A percentile compares a stretch with the other conserved stretches of the same genome.
phyloP scores from a whole-genome alignment of 1,140 invertebrate species.

The Panagrolaimus sp. region DNA sequence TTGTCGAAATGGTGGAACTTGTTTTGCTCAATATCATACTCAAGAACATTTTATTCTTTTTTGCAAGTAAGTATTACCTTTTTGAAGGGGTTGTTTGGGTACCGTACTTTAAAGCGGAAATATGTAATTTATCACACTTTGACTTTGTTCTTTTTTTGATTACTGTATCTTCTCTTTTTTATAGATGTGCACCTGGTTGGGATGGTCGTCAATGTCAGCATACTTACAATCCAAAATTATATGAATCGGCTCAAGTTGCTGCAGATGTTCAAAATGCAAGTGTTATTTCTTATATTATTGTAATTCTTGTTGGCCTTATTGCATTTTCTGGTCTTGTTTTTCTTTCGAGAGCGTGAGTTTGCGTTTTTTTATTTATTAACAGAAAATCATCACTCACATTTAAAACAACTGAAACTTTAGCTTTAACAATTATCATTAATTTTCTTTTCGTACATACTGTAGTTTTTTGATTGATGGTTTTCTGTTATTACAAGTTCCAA shows the following conservation, averaged over 20 bases:
- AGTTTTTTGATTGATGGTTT: not conserved
- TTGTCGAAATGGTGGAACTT: slow-evolving; percentile 1
- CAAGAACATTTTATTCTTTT: not conserved
- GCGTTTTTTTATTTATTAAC: not conserved
- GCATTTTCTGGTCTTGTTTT: not conserved
- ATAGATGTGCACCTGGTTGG: slow-evolving; percentile 3
- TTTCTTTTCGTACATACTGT: not conserved
- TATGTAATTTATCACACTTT: no score
- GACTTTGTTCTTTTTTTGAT: not conserved
- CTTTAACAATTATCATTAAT: not conserved
- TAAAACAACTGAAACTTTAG: not conserved
- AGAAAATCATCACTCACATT: not conserved
- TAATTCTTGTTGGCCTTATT: not conserved
- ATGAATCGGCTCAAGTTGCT: slow-evolving; percentile 1
- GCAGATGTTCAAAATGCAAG: not conserved
- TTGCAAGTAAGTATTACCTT: not conserved
- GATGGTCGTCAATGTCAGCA: slow-evolving; percentile 14
- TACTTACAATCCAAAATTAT: slow-evolving; percentile 4
- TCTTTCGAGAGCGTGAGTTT: slow-evolving; percentile 1
- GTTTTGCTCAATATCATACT: slow-evolving; percentile 10
- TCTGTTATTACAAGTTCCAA: not conserved
- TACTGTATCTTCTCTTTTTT: not conserved
- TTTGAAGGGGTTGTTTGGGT: no score
- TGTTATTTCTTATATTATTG: not conserved
- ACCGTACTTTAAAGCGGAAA: no score